phyloP scores from a whole-genome alignment of 1,140 invertebrate genomes.

The Bombyx mandarina region DNA sequence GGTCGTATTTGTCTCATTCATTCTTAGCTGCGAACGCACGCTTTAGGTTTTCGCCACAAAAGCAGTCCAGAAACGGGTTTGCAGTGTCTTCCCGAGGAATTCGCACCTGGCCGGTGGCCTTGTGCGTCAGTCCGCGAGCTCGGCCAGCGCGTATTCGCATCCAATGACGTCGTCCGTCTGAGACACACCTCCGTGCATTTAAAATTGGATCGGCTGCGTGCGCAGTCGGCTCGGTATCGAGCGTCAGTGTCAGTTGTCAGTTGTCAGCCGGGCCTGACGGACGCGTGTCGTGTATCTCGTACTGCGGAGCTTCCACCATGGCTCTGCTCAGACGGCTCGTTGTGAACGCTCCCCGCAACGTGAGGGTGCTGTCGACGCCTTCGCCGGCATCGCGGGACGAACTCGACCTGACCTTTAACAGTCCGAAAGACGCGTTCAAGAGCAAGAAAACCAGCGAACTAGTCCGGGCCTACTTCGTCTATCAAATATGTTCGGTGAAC shows the following conservation, averaged over 20 bases:
- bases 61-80: not conserved
- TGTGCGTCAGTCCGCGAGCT: conserved; percentile 10
- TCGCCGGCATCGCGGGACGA: conserved; percentile 73
- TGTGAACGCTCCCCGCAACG: conserved; percentile 41
- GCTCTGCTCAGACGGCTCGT: conserved; percentile 58
- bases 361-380: conserved; percentile 43
- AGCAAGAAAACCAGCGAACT: conserved; percentile 97
- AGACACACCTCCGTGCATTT: conserved; percentile 62
- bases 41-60: not conserved
- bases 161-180: conserved; percentile 34
- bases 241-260: conserved; percentile 60
- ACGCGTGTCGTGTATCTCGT: conserved; percentile 36
- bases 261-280: conserved; percentile 35
- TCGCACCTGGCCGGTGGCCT: not conserved
- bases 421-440: conserved; percentile 86
- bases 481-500: conserved; percentile 91
- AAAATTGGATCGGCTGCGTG: conserved; percentile 61
- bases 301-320: conserved; percentile 44
- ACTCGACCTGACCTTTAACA: conserved; percentile 90
- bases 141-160: conserved; percentile 17
- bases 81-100: not conserved
- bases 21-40: not conserved
- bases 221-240: conserved; percentile 50
- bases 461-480: conserved; percentile 92
- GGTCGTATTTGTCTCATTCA: not conserved